Evolutionary conservation across 2,797 vertebrate genomes (phyloP).

Genomic region (Acipenser transmontanus): DNA sequence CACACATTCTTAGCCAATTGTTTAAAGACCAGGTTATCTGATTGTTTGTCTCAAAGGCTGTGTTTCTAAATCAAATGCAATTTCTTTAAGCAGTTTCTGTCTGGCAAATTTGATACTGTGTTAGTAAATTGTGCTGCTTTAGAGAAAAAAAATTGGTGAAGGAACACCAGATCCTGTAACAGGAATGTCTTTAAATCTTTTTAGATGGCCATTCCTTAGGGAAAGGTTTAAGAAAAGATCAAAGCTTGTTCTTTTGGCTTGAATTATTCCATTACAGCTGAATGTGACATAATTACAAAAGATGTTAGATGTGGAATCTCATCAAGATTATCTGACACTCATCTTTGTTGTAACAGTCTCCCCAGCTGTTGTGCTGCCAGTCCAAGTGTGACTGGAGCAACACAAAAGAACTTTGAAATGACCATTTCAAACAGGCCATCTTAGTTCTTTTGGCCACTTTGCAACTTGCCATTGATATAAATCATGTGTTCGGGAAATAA

Average conservation of each 20-base stretch:
- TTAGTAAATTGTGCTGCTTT: conserved; percentile 45
- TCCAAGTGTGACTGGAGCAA: conserved; percentile 64
- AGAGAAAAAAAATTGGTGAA: conserved; percentile 61
- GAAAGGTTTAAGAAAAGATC: conserved; percentile 81
- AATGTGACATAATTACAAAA: conserved; percentile 87
- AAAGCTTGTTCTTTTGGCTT: conserved; percentile 72
- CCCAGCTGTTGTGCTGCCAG: conserved; percentile 71
- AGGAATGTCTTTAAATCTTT: conserved; percentile 74
- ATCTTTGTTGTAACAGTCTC: conserved; percentile 71
- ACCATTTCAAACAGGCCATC: conserved; percentile 37
- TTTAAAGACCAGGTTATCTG: background rate
- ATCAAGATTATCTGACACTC: conserved; percentile 81
- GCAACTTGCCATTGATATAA: conserved; percentile 4
- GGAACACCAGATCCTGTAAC: conserved; percentile 64
- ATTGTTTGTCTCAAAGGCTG: conserved; percentile 1
- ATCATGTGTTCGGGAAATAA: background rate
- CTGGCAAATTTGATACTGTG: conserved; percentile 46
- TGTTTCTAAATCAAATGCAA: conserved; percentile 1
- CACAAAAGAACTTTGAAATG: conserved; percentile 60
- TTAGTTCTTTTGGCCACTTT: conserved; percentile 30
- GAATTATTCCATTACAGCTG: conserved; percentile 80
- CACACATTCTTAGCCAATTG: background rate
- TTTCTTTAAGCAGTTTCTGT: conserved; percentile 10
- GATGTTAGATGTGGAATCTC: conserved; percentile 77
- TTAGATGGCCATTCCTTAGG: conserved; percentile 67